Base-by-base conservation (phyloP, 2,797 vertebrate species). In the Bradypus variegatus region DNA sequence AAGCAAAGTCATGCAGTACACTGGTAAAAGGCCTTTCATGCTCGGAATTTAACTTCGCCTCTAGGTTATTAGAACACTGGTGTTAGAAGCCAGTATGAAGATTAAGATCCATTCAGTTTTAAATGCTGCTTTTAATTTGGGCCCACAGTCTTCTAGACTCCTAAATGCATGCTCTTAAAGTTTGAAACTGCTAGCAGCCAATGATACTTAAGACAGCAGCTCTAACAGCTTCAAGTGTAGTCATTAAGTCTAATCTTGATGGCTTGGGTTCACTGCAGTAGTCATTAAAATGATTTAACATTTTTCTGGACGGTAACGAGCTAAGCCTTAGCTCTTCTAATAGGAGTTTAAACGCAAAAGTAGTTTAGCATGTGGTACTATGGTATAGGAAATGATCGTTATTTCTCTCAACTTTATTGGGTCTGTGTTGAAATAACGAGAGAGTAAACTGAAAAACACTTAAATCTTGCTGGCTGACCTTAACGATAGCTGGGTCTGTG, bases 401-500 rank as follows among this genome's bases (percentile, higher is more conserved):
- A 89, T 31, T 72, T 48, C 48, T 48, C 85, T 79, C 27, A 31
- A 36, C 29, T 73, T 87, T 41, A n/a, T 0, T 38, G 53, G 55
- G 38, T 65, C 62, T 60, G 2, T 1, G 14, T 4, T n/a, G 62
- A 65, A 91, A 80, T 36, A 27, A 84, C 10, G 36, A 86, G 79
- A 79, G 1, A 31, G 31, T 16, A 21, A 21, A 60, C 25, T 31
- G 55, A 36, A 72, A 72, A n/a, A 58, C 78, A 76, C 62, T 76
- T 58, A 18, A 55, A 36, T 80, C 48, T 18, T 29, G 16, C 16
- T 69, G 90, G 91, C 96, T 97, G 94, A 99, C 99, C 98, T 99
- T 99, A 73, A 99, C 97, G 29, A 99, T 98, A 3, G 97, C 88
- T 0, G 98, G 98, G 96, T 99, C 98, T 15, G 99, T 99, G 96